Conservation (phyloP, 2,888 invertebrate genomes). For the Baccha elongata region DNA sequence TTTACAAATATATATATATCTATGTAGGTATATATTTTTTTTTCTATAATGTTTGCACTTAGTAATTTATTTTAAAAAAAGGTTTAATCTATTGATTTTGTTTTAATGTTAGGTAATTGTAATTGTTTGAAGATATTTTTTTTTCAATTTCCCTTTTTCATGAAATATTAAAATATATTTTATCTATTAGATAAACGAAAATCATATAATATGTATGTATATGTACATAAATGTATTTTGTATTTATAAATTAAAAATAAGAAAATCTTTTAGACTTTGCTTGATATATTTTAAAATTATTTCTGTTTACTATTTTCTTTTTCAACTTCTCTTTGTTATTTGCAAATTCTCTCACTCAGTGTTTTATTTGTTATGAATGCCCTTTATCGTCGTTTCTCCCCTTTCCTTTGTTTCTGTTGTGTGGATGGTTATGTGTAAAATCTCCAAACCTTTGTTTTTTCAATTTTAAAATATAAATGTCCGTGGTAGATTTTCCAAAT, state of each 20-base stretch:
- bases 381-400: background rate
- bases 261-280: background rate
- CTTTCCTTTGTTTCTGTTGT: constrained; percentile 3
- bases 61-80: background rate
- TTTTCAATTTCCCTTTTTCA: background rate
- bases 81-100: too few species aligned
- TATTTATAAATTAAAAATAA: background rate
- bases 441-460: too few species aligned
- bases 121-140: background rate
- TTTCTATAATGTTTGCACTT: background rate
- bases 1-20: background rate
- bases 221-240: constrained; percentile 10
- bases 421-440: background rate
- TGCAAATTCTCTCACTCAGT: constrained; percentile 27
- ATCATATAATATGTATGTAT: background rate
- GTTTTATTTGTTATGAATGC: constrained; percentile 2
- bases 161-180: constrained; percentile 23
- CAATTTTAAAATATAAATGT: too few species aligned
- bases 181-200: constrained; percentile 12
- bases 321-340: constrained; percentile 1
- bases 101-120: too few species aligned
- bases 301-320: background rate
- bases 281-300: background rate
- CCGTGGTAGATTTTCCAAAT: too few species aligned
- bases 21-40: background rate